phyloP scores from a whole-genome alignment of 2,888 invertebrate genomes.

The Linyphia triangularis region DNA sequence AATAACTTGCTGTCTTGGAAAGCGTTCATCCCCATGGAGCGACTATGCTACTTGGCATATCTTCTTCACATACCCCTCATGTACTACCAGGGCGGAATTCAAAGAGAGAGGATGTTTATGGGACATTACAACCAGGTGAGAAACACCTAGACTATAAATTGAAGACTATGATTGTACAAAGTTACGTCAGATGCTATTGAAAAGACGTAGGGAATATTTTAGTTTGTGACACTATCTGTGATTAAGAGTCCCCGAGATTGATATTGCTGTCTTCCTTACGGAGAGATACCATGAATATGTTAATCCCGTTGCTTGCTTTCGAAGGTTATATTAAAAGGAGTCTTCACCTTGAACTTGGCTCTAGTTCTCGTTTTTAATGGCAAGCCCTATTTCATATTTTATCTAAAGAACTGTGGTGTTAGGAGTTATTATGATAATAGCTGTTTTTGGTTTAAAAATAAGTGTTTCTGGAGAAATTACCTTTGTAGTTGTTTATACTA shows the following conservation, averaged over 20 bases:
- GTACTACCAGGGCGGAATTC: constrained; percentile 58
- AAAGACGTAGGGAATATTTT: background rate
- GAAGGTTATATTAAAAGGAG: background rate
- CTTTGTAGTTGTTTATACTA: too few relatives aligned
- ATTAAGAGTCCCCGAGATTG: background rate
- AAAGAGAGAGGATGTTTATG: constrained; percentile 73
- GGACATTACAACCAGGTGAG: constrained; percentile 73
- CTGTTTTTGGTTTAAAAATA: too few relatives aligned
- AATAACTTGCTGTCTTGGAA: constrained; percentile 78
- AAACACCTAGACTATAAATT: too few relatives aligned
- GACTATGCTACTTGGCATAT: constrained; percentile 79
- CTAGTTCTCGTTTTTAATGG: background rate
- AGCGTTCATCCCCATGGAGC: constrained; percentile 78
- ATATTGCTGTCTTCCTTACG: background rate
- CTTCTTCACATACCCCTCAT: constrained; percentile 79
- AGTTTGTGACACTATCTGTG: background rate
- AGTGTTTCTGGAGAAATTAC: too few relatives aligned
- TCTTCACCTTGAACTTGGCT: background rate
- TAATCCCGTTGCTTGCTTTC: background rate
- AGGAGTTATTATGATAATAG: too few relatives aligned
- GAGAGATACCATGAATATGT: background rate
- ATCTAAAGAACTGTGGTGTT: too few relatives aligned
- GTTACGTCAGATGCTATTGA: background rate
- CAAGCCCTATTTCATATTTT: too few relatives aligned
- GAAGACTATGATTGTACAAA: background rate